Conservation (phyloP, 2,797 vertebrate genomes). For the Halcyon smyrnensis region DNA sequence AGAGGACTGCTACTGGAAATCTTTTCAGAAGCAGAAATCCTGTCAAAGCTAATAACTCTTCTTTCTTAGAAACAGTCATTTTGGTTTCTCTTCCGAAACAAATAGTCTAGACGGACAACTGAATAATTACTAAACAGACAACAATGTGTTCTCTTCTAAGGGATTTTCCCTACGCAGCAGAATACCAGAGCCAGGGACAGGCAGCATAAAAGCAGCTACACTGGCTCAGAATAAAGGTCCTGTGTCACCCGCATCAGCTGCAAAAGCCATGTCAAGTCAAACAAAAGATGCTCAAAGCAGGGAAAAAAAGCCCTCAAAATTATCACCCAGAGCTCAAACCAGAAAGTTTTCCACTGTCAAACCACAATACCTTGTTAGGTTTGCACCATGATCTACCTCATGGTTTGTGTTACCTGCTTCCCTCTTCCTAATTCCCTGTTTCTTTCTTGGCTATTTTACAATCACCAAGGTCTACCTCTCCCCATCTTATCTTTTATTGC, state of each 20-base stretch:
- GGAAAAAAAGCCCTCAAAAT: neutral
- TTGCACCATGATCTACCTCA: neutral
- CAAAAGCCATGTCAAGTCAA: neutral
- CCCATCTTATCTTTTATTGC: neutral
- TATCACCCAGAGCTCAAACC: neutral
- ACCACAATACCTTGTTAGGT: neutral
- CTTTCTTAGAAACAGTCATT: neutral
- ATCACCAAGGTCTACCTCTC: neutral
- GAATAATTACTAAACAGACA: neutral
- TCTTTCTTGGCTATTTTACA: neutral
- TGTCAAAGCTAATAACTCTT: neutral
- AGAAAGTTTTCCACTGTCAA: neutral
- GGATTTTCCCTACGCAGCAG: neutral
- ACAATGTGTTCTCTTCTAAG: neutral
- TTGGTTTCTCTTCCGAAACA: neutral
- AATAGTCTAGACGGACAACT: neutral
- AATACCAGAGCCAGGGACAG: neutral
- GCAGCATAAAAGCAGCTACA: neutral
- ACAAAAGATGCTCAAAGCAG: neutral
- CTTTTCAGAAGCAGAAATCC: neutral
- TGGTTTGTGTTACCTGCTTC: neutral
- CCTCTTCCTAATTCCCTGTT: neutral
- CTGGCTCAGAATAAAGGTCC: neutral
- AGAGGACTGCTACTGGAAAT: neutral
- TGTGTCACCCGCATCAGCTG: neutral